Evolutionary conservation across 2,888 invertebrate species (phyloP), one percentile per base, ranked within the genome.

Genomic region (Eristalinus sepulchralis): DNA sequence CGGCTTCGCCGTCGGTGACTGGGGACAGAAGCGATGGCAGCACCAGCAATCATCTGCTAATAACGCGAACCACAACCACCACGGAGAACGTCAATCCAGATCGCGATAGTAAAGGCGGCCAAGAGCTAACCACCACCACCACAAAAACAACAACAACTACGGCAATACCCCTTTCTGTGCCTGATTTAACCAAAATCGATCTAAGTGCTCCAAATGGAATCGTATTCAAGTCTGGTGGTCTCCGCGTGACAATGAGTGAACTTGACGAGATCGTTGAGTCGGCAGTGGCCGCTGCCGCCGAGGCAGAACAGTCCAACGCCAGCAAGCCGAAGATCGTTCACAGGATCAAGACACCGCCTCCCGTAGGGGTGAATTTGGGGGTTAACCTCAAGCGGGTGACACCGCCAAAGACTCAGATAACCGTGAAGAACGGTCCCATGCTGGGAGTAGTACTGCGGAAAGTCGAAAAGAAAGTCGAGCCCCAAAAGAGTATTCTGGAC

Each of bases 401-500:
- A 13, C 92, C 92, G 6, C 92, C 91, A 0, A 90, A 90, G 59
- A 90, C 90, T 0, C 90, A 91, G 9, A 89, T 92, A 0, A 88
- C 90, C 3, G 90, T 92, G 1, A 92, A 92, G 80, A 92, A 91
- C 4, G 89, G 89, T 0, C 92, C 92, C 31, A 91, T 92, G 91
- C 84, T 92, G 75, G 92, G 92, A 11, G 93, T 92, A 1, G 93
- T 92, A 0, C 81, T 92, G 60, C 92, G 92, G 6, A 90, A 90
- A 36, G 92, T 92, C 3, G 92, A 92, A 47, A 92, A 91, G 87
- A 93, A 93, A 88, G 88, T 88, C 0, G 91, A 88, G 68, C 92
- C 91, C 0, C 90, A 91, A 22, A 93, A 93, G 83, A 92, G 93
- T 78, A 91, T 92, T 17, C 87, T 92, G 11, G 92, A 92, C 57